These are phyloP conservation scores for Clarias macrocephalus DNA, from an alignment of 2,113 vertebrate genomes.

Conservation along the genomic window DNA sequence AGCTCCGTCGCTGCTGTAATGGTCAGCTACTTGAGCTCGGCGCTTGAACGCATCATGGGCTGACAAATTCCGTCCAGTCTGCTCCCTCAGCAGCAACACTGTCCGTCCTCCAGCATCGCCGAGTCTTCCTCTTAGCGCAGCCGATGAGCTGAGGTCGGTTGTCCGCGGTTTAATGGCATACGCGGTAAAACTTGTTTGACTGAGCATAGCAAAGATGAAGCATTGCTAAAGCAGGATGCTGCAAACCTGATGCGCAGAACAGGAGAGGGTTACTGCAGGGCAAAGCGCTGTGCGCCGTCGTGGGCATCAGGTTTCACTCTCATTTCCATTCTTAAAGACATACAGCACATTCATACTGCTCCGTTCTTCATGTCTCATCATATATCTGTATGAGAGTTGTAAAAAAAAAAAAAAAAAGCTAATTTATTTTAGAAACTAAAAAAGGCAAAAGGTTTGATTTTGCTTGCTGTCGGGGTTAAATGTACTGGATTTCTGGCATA, in stretches of 20 bases:
- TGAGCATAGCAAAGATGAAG: constrained; percentile 32
- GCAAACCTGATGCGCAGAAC: constrained; percentile 57
- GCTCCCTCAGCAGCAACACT: constrained; percentile 1
- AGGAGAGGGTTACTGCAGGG: constrained; percentile 49
- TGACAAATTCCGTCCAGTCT: constrained; percentile 42
- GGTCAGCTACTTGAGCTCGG: constrained; percentile 51
- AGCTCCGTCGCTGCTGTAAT: constrained; percentile 44
- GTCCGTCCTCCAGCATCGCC: not conserved
- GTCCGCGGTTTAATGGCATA: not conserved
- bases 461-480: too few species aligned
- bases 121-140: constrained; percentile 1
- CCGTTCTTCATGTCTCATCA: not conserved
- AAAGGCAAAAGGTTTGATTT: too few species aligned
- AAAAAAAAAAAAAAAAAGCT: not conserved
- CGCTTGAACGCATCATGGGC: constrained; percentile 36
- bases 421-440: not conserved
- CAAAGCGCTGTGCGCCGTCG: constrained; percentile 26
- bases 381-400: not conserved
- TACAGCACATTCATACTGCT: not conserved
- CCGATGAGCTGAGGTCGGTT: not conserved
- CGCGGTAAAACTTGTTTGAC: constrained; percentile 21
- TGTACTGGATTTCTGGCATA: not conserved
- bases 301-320: constrained; percentile 64
- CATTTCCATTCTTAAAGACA: constrained; percentile 68
- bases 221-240: constrained; percentile 52